Base-by-base conservation (phyloP, 1,140 invertebrate species). In the Drosophila varians region DNA sequence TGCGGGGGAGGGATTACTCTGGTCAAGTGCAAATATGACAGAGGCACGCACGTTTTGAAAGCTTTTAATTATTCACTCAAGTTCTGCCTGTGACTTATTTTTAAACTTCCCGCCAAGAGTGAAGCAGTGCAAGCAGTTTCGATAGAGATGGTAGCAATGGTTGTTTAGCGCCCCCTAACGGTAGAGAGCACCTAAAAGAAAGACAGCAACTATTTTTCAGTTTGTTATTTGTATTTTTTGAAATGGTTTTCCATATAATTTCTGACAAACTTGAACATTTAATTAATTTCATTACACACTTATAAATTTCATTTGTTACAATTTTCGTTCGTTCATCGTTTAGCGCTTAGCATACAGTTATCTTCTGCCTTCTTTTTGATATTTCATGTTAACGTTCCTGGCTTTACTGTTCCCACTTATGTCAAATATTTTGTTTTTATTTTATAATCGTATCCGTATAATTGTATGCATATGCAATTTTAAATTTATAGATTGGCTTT, bases 221-320 rank as follows among this genome's bases (percentile, higher is more conserved):
- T 53, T 69, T 78, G 57, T 65, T 57, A 66, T 76, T 70, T 64
- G 40, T 80, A 62, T 54, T 70, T 54, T 70, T 70, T 64, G 42
- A 72, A 64, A 83, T 72, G 36, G 82, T 56, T 82, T 36, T 77
- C 49, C 66, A 87, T 86, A 86, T 86, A 86, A 86, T 86, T 80
- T 87, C 65, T 88, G 82, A 87, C 82, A 87, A 87, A 87, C 82
- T 87, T 87, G 83, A 87, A 87, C 82, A 87, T 87, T 87, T 66
- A 87, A 77, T 82, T 87, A 71, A 61, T 71, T 87, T 82, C 52
- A 71, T 86, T 84, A 86, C 57, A 82, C 78, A 72, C 75, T 86
- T 82, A 87, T 87, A 87, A 77, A 77, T 86, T 87, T 86, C 73
- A 80, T 77, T 87, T 87, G 82, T 87, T 80, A 80, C 82, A 56